Evolutionary conservation across 2,797 vertebrate genomes (phyloP).

Genomic region (Sebastolobus altivelis): DNA sequence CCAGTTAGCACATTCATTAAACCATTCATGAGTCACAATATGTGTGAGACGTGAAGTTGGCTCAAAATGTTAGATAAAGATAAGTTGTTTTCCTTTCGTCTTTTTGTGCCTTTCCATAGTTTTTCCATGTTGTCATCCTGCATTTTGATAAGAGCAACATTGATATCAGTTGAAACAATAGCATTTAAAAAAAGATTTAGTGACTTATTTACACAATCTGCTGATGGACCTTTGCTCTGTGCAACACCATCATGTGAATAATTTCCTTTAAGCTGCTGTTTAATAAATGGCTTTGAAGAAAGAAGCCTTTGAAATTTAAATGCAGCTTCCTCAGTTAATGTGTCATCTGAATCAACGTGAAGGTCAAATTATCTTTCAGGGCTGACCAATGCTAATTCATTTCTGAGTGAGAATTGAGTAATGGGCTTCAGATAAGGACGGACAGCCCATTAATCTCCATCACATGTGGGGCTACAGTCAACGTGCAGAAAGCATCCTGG

Average conservation of each 20-base stretch:
- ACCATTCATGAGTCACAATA: background rate
- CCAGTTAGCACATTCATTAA: background rate
- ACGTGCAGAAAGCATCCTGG: constrained; percentile 1
- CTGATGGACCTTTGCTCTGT: constrained; percentile 38
- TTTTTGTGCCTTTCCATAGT: background rate
- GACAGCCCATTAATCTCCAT: constrained; percentile 57
- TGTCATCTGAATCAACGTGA: constrained; percentile 43
- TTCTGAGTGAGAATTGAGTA: constrained; percentile 42
- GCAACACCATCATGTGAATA: constrained; percentile 9
- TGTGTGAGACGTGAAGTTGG: background rate
- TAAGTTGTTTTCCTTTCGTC: background rate
- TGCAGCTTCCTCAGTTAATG: constrained; percentile 17
- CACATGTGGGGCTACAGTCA: constrained; percentile 4
- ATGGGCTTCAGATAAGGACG: constrained; percentile 39
- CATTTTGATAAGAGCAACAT: background rate
- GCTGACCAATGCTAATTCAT: constrained; percentile 54
- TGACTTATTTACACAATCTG: constrained; percentile 19
- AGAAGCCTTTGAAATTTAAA: background rate
- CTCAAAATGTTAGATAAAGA: background rate
- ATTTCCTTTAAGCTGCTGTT: constrained; percentile 7
- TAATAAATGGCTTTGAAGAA: background rate
- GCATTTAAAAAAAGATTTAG: background rate
- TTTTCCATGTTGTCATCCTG: background rate
- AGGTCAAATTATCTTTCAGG: constrained; percentile 61
- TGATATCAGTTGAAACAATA: background rate